phyloP scores from a whole-genome alignment of 2,113 vertebrate genomes.

The Eubucco bourcierii region DNA sequence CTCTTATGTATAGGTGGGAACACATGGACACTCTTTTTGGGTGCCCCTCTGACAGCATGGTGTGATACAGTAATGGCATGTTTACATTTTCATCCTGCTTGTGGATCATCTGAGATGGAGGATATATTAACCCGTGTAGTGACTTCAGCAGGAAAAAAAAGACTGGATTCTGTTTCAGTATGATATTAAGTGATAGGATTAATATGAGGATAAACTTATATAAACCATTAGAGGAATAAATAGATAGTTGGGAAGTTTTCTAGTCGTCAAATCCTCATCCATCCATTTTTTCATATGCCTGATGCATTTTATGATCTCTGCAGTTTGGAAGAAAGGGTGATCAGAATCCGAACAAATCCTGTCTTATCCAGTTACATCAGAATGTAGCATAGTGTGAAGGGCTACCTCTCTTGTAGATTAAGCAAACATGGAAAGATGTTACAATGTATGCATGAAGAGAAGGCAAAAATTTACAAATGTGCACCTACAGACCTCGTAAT shows the following conservation, averaged over 20 bases:
- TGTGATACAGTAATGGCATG: not conserved
- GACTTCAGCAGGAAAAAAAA: not conserved
- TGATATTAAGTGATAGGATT: not conserved
- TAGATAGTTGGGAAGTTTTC: not conserved
- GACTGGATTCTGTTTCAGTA: not conserved
- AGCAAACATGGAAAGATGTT: not conserved
- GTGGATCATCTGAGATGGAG: not conserved
- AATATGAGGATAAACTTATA: not conserved
- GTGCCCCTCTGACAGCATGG: not conserved
- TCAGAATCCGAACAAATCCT: not conserved
- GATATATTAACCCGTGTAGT: too few relatives aligned
- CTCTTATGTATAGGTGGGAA: not conserved
- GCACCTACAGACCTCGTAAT: not conserved
- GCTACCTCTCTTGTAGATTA: not conserved
- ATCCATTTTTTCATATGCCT: not conserved
- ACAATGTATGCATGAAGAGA: not conserved
- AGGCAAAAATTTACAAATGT: not conserved
- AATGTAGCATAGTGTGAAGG: not conserved
- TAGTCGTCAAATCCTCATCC: not conserved
- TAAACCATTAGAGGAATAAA: not conserved
- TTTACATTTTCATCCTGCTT: not conserved
- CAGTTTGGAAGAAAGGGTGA: not conserved
- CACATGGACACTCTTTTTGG: too few relatives aligned
- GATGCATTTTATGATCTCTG: not conserved
- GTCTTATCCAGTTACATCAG: not conserved